These are phyloP conservation scores for Zaprionus lineosus DNA, from an alignment of 2,888 invertebrate species.

Conservation along the genomic window DNA sequence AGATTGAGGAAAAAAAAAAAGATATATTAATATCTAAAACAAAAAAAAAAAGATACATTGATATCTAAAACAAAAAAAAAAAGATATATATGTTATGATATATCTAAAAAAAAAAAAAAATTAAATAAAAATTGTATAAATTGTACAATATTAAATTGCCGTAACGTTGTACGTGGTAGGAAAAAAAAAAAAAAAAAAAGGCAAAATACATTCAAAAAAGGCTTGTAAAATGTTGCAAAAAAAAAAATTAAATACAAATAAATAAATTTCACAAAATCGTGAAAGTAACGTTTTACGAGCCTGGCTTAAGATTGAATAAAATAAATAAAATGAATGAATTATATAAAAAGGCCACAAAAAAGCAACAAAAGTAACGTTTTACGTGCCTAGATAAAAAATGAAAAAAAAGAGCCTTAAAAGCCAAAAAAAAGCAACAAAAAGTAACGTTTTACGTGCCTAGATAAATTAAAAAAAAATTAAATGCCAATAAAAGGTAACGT, in stretches of 20 bases:
- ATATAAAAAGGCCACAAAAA: background rate
- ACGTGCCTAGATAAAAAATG: too few relatives aligned
- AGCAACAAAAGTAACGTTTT: slow-evolving; percentile 53
- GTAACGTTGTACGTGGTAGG: slow-evolving; percentile 55
- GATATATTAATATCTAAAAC: background rate
- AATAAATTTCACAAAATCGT: background rate
- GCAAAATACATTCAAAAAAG: slow-evolving; percentile 35
- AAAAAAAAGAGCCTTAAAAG: too few relatives aligned
- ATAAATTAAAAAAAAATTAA: too few relatives aligned
- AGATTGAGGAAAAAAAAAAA: background rate
- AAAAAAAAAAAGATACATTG: background rate
- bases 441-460: slow-evolving; percentile 71
- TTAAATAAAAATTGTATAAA: too few relatives aligned
- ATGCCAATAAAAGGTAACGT: slow-evolving; percentile 49
- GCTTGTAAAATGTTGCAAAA: slow-evolving; percentile 64
- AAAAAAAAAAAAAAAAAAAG: slow-evolving; percentile 7
- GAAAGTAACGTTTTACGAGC: slow-evolving; percentile 34
- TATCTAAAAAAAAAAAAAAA: background rate
- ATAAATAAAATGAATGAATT: background rate
- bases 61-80: background rate
- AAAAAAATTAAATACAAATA: background rate
- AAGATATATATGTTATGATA: background rate
- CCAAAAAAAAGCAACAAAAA: background rate
- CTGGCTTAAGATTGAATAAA: background rate
- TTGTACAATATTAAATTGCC: background rate